Evolutionary conservation across 2,888 invertebrate species (phyloP).

Genomic region (Polymixis flavicincta): DNA sequence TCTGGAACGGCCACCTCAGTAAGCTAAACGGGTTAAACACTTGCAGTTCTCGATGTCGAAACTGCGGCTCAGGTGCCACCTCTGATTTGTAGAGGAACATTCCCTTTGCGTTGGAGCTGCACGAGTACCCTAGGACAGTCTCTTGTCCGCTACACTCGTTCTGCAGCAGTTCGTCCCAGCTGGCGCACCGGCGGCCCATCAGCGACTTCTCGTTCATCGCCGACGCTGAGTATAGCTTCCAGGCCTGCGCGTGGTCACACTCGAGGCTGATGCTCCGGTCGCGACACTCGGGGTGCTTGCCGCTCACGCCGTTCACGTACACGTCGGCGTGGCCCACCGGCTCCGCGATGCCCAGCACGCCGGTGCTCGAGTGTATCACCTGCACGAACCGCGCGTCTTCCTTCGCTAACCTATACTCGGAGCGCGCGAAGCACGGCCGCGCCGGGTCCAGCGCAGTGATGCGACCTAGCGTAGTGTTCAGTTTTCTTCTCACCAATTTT

Average conservation of each 20-base stretch:
- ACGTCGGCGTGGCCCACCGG: conserved; percentile 84
- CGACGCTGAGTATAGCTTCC: conserved; percentile 81
- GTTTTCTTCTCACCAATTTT: conserved; percentile 74
- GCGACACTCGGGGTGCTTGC: conserved; percentile 81
- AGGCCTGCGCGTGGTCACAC: conserved; percentile 84
- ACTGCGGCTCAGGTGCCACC: conserved; percentile 26
- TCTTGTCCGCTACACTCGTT: conserved; percentile 76
- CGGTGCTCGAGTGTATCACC: conserved; percentile 84
- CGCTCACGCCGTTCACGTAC: conserved; percentile 82
- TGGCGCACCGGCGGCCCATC: conserved; percentile 73
- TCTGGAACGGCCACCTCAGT: conserved; percentile 46
- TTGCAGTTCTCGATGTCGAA: conserved; percentile 50
- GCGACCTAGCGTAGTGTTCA: conserved; percentile 74
- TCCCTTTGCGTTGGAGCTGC: conserved; percentile 71
- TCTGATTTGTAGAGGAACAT: conserved; percentile 80
- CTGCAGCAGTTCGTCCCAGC: conserved; percentile 75
- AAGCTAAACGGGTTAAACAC: conserved; percentile 77
- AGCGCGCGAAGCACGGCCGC: conserved; percentile 80
- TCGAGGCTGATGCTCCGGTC: conserved; percentile 78
- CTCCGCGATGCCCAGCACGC: conserved; percentile 81
- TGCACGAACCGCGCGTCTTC: conserved; percentile 83
- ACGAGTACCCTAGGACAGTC: conserved; percentile 77
- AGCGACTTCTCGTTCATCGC: conserved; percentile 70
- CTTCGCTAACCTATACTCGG: conserved; percentile 74
- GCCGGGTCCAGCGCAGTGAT: conserved; percentile 86